Evolutionary conservation across 64 coral and sea anemone species (phyloP), one percentile per base, ranked within the genome.

Genomic region (Cladopsammia gracilis): DNA sequence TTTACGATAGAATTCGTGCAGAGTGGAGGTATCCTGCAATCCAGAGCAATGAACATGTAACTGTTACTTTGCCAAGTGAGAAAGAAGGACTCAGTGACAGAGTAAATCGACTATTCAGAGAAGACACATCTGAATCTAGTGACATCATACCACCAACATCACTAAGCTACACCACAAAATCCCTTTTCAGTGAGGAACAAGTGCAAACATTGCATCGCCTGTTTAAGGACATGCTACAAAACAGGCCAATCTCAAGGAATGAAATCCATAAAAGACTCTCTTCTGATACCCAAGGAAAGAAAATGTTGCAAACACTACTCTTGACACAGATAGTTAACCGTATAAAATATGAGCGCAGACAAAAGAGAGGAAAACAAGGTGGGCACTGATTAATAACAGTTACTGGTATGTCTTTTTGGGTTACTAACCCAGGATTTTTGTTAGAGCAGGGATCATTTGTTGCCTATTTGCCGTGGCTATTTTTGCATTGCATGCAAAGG

Each of bases 301-400:
- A 77, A 52, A 34, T 87, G 45, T 78, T 87, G 58, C 15, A 58
- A 25, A 62, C 49, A 64, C 48, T 70, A 57, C 78, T 83, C 61
- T n/a, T 85, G 8, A 62, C 19, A 25, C 48, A 71, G 57, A 58
- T 93, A 43, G 60, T 87, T 20, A 93, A 87, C 69, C 73, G 83
- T 86, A 68, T 87, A 19, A 93, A 93, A 59, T 93, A 93, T 87
- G 91, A 93, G 69, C 74, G 91, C 73, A 87, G 56, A 42, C 82
- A 93, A 22, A 59, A 69, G 49, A 93, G 73, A 70, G 62, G 54
- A 25, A 81, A 90, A 8, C 62, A 58, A 14, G 56, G 56, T 58
- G 14, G 56, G 56, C n/a, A n/a, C n/a, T n/a, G n/a, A n/a, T n/a
- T n/a, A n/a, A n/a, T n/a, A n/a, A n/a, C n/a, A n/a, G n/a, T n/a